A percentile compares a stretch with the other conserved stretches of the same genome.
Evolutionary conservation across 2,797 vertebrate species (phyloP).

Genomic region (Cirrhinus mrigala): DNA sequence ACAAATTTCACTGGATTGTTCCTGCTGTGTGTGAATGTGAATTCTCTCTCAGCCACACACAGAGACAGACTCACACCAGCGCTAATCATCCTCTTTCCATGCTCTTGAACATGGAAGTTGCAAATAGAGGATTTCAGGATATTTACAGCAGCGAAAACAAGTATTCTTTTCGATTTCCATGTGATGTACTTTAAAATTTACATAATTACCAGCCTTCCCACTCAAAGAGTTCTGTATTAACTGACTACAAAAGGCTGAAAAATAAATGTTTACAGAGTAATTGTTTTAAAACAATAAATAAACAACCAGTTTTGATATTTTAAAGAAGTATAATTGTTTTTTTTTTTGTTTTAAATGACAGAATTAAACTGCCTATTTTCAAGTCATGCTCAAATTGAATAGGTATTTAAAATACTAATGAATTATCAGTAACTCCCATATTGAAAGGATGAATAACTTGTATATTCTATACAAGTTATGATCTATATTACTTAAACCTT

Average conservation of each 20-base stretch:
- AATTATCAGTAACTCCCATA: not conserved
- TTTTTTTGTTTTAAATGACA: not conserved
- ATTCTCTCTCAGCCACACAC: conserved; percentile 46
- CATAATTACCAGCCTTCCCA: not conserved
- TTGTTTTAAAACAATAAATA: not conserved
- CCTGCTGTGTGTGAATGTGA: conserved; percentile 54
- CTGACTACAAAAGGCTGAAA: not conserved
- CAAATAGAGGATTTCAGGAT: conserved; percentile 17
- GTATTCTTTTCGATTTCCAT: conserved; percentile 10
- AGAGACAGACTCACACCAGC: conserved; percentile 43
- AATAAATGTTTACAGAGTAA: conserved; percentile 3
- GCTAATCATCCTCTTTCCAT: conserved; percentile 43
- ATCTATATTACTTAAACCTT: not conserved
- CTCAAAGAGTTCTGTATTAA: not conserved
- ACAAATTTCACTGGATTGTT: conserved; percentile 27
- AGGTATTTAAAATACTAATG: not conserved
- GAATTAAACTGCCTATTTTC: conserved; percentile 1
- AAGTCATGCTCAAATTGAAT: not conserved
- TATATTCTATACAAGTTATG: not conserved
- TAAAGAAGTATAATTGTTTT: not conserved
- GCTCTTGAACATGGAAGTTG: conserved; percentile 9
- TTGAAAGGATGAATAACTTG: not conserved
- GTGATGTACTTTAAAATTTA: not conserved
- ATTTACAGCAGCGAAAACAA: conserved; percentile 35
- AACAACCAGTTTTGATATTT: conserved; percentile 4